phyloP scores from a whole-genome alignment of 2,797 vertebrate genomes.

The Macrochelys suwanniensis region DNA sequence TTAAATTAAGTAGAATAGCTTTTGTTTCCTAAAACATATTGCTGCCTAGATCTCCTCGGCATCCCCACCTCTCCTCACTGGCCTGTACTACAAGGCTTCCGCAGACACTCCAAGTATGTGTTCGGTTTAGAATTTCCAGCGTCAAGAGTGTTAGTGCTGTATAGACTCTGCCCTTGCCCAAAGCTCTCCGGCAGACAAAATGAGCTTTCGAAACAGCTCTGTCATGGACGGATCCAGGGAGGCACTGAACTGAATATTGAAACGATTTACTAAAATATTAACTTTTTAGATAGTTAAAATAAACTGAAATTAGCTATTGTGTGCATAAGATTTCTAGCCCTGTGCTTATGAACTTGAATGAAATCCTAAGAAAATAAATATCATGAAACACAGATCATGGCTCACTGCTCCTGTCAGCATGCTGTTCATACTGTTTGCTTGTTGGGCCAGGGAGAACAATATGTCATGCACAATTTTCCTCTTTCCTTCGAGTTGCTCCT shows the following conservation, averaged over 20 bases:
- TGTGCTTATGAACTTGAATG: background rate
- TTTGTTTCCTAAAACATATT: background rate
- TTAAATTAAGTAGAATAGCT: conserved; percentile 29
- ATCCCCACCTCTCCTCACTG: background rate
- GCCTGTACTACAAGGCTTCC: background rate
- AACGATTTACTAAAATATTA: conserved; percentile 1
- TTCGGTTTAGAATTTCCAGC: background rate
- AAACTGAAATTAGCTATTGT: background rate
- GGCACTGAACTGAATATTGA: background rate
- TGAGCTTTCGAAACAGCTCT: conserved; percentile 38
- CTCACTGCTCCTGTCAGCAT: conserved; percentile 42
- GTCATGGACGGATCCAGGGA: background rate
- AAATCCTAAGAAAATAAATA: conserved; percentile 37
- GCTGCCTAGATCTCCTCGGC: background rate
- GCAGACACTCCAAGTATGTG: background rate
- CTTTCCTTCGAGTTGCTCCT: conserved; percentile 45
- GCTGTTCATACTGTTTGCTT: conserved; percentile 10
- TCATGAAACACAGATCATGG: background rate
- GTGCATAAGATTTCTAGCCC: conserved; percentile 4
- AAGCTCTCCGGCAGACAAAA: background rate
- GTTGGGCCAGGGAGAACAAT: conserved; percentile 7
- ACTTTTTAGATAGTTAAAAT: background rate
- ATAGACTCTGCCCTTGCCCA: background rate
- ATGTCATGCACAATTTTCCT: conserved; percentile 51
- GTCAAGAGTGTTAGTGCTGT: background rate